These are phyloP conservation scores for Dryobota labecula DNA, from an alignment of 2,888 invertebrate species.

Conservation along the genomic window DNA sequence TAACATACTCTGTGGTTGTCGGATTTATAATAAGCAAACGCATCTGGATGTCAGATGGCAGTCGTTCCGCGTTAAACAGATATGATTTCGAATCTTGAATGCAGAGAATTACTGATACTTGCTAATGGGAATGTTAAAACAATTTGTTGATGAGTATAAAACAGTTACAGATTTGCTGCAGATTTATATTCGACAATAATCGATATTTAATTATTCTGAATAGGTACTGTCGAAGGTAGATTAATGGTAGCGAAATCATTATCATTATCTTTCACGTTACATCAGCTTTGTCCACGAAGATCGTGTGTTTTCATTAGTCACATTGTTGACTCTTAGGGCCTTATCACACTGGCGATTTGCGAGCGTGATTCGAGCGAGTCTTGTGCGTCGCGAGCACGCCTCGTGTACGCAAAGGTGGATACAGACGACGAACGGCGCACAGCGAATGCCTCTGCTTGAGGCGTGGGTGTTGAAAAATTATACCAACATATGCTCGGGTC, in stretches of 20 bases:
- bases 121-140: neutral
- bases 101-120: neutral
- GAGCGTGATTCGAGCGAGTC: too few relatives aligned
- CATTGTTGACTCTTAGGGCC: conserved; percentile 43
- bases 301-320: conserved; percentile 16
- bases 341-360: too few relatives aligned
- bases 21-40: conserved; percentile 15
- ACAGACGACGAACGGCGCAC: too few relatives aligned
- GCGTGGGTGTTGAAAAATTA: too few relatives aligned
- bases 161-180: neutral
- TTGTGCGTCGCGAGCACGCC: too few relatives aligned
- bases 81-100: neutral
- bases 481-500: too few relatives aligned
- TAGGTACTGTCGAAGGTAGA: neutral
- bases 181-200: neutral
- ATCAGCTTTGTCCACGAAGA: conserved; percentile 4
- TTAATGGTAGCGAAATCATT: neutral
- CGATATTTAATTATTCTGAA: neutral
- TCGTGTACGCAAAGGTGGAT: too few relatives aligned
- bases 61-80: neutral
- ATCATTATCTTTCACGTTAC: conserved; percentile 7
- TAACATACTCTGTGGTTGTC: neutral
- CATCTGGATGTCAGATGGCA: conserved; percentile 31
- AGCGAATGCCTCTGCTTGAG: too few relatives aligned
- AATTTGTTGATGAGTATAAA: neutral